Base-by-base conservation (phyloP, 2,797 vertebrate species). In the Apogon talboti region DNA sequence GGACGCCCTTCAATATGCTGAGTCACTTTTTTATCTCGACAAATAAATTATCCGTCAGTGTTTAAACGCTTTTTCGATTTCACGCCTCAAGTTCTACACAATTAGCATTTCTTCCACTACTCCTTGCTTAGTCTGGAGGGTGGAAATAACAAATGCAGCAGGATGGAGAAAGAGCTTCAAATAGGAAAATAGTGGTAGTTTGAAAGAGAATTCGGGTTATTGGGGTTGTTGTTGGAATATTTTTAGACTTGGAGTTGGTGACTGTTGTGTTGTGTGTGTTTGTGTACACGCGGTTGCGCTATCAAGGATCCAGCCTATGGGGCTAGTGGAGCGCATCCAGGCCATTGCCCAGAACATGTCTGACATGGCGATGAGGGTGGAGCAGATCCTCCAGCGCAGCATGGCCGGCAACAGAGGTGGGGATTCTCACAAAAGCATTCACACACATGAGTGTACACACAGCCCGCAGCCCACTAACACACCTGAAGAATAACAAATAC, bases 271-370 rank as follows among this genome's bases (percentile, higher is more conserved):
- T 48, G 10, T 81, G 59, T 76, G 50, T 56, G 18, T 66, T 33
- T 70, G 18, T 68, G 12, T 70, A 11, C 19, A 21, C 3, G 19
- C 3, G 19, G 19, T 21, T 50, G 12, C 33, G 11, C 15, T 4
- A 47, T 58, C 59, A 21, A 92, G 91, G 88, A 87, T 91, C 53
- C 95, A 96, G 78, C 95, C 94, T 3, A 82, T 94, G 0, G 93
- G 95, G 11, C 79, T 99, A 37, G 94, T 99, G 93, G 97, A 98
- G 86, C 94, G 94, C 72, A 98, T 98, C 90, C 96, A 98, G 89
- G 96, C 96, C 74, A 98, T 99, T 16, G 97, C 98, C 60, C 98
- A 98, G 88, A 99, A 98, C 4, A 96, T 99, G 83, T 98, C 97
- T 0, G 95, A 98, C 83, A 97, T 98, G 4, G 96, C 96, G 0